Percentiles rank a stretch among this genome's conserved stretches.
phyloP scores from a whole-genome alignment of 2,113 vertebrate species.

The Rhipidura dahli region DNA sequence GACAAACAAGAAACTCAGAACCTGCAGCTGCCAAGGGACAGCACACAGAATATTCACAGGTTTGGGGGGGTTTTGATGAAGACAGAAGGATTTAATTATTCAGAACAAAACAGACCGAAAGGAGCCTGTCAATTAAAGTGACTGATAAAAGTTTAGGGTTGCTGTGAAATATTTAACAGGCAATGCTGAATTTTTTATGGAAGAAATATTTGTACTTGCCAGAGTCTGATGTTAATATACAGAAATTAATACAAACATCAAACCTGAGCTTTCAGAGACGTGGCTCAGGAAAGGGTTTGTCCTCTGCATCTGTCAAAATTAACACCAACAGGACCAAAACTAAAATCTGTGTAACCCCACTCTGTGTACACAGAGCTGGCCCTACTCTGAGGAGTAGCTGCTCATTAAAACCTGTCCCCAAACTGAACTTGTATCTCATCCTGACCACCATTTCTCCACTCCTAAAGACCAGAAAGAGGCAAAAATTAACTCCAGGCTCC shows the following conservation, averaged over 20 bases:
- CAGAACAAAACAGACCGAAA: neutral
- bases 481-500: neutral
- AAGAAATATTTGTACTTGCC: neutral
- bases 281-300: neutral
- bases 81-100: constrained; percentile 11
- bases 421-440: rapidly evolving
- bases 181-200: neutral
- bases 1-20: neutral
- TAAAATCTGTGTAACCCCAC: neutral
- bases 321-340: neutral
- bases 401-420: neutral
- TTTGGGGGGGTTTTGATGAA: neutral
- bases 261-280: neutral
- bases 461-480: neutral
- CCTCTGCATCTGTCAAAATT: neutral
- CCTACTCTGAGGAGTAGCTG: neutral
- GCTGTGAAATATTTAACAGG: constrained; percentile 27
- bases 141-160: neutral
- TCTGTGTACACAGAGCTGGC: rapidly evolving
- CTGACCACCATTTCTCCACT: neutral
- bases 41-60: neutral
- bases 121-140: constrained; percentile 8
- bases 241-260: neutral
- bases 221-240: neutral
- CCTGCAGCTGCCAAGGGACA: neutral